Evolutionary conservation across 2,888 invertebrate species (phyloP).

Genomic region (Bellardia bayeri): DNA sequence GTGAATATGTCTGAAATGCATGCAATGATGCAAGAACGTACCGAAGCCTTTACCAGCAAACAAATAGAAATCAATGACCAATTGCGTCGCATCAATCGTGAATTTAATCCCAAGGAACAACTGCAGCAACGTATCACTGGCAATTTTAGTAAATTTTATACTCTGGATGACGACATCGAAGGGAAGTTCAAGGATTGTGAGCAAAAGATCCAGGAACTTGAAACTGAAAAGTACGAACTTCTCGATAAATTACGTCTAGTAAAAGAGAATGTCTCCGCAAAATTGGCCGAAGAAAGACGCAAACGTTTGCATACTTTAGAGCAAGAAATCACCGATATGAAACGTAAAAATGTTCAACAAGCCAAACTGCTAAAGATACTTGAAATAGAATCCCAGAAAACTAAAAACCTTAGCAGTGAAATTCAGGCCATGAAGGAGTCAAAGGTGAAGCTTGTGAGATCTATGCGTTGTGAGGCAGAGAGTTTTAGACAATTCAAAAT

Average conservation of each 20-base stretch:
- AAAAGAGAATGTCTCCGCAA: conserved; percentile 87
- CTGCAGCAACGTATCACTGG: conserved; percentile 81
- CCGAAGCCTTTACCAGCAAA: conserved; percentile 81
- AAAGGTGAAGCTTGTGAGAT: conserved; percentile 91
- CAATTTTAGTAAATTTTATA: conserved; percentile 79
- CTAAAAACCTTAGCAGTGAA: conserved; percentile 89
- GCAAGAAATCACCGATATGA: conserved; percentile 89
- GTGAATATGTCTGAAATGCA: conserved; percentile 79
- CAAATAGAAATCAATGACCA: conserved; percentile 88
- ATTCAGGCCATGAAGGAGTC: conserved; percentile 91
- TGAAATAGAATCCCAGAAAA: conserved; percentile 92
- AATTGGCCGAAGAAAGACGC: conserved; percentile 90
- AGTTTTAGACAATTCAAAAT: conserved; percentile 93
- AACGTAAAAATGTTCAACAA: conserved; percentile 90
- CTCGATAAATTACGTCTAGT: conserved; percentile 87
- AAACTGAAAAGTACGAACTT: conserved; percentile 90
- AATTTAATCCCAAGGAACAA: conserved; percentile 82
- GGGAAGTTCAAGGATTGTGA: conserved; percentile 88
- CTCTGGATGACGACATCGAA: conserved; percentile 84
- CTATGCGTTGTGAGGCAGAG: conserved; percentile 94
- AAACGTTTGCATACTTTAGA: conserved; percentile 92
- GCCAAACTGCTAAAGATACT: conserved; percentile 88
- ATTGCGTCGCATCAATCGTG: conserved; percentile 87
- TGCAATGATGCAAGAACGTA: conserved; percentile 78
- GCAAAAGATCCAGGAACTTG: conserved; percentile 88